Evolutionary conservation across 2,797 vertebrate genomes (phyloP), one percentile per base, ranked within the genome.

Genomic region (Myotis findleyi): DNA sequence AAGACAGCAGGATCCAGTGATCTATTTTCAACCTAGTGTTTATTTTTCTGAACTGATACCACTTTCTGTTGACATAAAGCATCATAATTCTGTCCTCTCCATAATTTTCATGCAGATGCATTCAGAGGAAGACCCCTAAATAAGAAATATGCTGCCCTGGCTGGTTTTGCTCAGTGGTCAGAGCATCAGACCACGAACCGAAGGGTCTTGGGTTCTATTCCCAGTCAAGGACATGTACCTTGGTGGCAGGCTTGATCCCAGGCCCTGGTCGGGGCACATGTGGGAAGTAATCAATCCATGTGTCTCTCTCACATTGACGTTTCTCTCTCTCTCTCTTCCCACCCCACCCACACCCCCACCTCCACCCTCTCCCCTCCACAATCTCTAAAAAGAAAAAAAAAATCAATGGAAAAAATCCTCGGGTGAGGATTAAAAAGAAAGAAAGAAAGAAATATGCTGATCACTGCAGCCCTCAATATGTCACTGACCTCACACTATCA

Each of bases 81-180:
- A 85, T 82, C 81, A 91, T 73, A 77, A 92, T 72, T 92, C 84
- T 79, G 68, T 17, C 38, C 17, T 82, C 53, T 89, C 53, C 51
- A 82, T 94, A 96, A 95, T 95, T 96, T 96, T 89, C 68, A 89
- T 71, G 89, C 64, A 89, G 38, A 86, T 77, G 53, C 84, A 93
- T 55, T 95, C 83, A 91, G 53, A 93, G 33, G 75, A 90, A 95
- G 44, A 47, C 77, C 79, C 51, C 82, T 91, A 44, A 79, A 59
- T 84, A 88, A 92, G 62, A 44, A 92, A 64, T 36, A 77, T 30
- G 9, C 27, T 4, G 23, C 53, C 83, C 21, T 23, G 7, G 14
- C 30, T 18, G 62, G 62, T 66, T 64, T n/a, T 17, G 14, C 62
- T 66, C 62, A 66, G 62, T n/a, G 62, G 5, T 18, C 7, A 66